Evolutionary conservation across 2,888 invertebrate genomes (phyloP), one percentile per base, ranked within the genome.

Genomic region (Drosophila mimica): DNA sequence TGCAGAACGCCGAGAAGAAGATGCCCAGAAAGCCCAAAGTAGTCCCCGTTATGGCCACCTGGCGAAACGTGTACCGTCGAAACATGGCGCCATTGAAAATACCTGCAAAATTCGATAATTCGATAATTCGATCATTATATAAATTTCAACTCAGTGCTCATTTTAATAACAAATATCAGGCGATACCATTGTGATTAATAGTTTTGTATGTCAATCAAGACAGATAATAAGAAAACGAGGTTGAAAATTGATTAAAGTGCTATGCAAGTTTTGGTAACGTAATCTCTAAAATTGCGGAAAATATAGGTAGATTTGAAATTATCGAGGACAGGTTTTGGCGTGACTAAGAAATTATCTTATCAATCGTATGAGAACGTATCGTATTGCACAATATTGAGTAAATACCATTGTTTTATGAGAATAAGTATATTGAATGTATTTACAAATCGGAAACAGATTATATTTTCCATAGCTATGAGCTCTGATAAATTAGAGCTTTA

Each of bases 61-160:
- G 95, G 17, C 96, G 94, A 81, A 95, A 96, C 7, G 95, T 95
- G 81, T 95, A 96, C 36, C 94, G 94, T 79, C 95, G 94, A 90
- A 96, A 96, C 76, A 96, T 93, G 38, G 96, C 96, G 9, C 96
- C 96, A 92, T 96, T 96, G 17, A 95, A 93, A 76, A 96, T 93
- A 11, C 92, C 92, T 82, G 66, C 25, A 61, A 82, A 13, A 2
- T 8, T 28, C 9, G 11, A 40, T n/a, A 20, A 46, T 25, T 25
- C 25, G 25, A 25, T 25, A 25, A 25, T 25, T 25, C 25, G 25
- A 25, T 20, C 46, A 13, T 25, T 13, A 46, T 40, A 4, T 9
- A 9, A 40, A n/a, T n/a, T 40, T 36, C 36, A 36, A 36, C 6
- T 17, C 15, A 6, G 15, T 36, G 6, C 15, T 36, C 15, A 36